These are phyloP conservation scores for Stegophylla sp. DNA, from an alignment of 2,888 invertebrate species.

Conservation along the genomic window DNA sequence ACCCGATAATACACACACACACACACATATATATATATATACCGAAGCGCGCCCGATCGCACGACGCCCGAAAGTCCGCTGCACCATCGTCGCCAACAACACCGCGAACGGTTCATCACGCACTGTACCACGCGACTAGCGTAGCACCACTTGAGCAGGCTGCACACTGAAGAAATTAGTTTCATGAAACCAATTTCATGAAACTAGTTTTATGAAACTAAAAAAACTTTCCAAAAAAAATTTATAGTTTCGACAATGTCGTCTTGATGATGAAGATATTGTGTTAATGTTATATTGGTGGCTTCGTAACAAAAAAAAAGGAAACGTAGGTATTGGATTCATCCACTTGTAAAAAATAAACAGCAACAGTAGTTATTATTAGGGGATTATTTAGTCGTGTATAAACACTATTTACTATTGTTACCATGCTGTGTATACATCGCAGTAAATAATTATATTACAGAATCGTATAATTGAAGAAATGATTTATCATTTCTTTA, in stretches of 20 bases:
- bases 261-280: neutral
- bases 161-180: slow-evolving; percentile 8
- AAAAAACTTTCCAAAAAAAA: neutral
- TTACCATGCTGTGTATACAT: too few species aligned
- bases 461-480: too few species aligned
- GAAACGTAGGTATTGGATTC: slow-evolving; percentile 1
- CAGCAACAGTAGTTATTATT: neutral
- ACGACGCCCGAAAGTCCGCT: slow-evolving; percentile 11
- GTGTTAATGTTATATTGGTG: neutral
- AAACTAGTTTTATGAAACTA: neutral
- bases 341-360: neutral
- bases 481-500: too few species aligned
- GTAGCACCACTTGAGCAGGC: neutral
- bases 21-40: too few species aligned
- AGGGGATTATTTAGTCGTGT: too few species aligned
- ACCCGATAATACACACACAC: too few species aligned
- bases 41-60: slow-evolving; percentile 6
- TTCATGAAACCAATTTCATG: neutral
- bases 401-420: too few species aligned
- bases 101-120: neutral
- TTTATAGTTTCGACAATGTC: slow-evolving; percentile 14
- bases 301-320: slow-evolving; percentile 2
- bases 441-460: too few species aligned
- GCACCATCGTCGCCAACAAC: neutral
- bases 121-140: neutral